Evolutionary conservation across 2,113 vertebrate genomes (phyloP).

Genomic region (Trichechus manatus): DNA sequence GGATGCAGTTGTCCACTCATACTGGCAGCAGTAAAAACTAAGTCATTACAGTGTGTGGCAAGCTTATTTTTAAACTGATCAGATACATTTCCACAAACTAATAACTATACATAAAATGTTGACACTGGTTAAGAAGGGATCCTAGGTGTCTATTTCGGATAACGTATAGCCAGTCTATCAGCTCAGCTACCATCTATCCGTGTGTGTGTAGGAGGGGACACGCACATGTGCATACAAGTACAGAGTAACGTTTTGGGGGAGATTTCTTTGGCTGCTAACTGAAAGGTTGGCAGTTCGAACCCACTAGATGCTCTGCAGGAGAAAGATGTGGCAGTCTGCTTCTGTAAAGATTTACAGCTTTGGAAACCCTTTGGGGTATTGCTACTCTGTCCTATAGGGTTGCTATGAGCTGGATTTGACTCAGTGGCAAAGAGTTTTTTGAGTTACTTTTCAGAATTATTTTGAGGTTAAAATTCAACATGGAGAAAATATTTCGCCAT

Average conservation of each 20-base stretch:
- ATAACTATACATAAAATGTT: background rate
- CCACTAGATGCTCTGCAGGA: background rate
- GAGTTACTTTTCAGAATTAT: background rate
- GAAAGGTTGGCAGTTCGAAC: background rate
- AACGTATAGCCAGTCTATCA: background rate
- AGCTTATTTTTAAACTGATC: constrained; percentile 32
- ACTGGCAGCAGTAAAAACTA: background rate
- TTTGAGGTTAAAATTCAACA: background rate
- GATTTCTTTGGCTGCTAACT: background rate
- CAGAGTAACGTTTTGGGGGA: background rate
- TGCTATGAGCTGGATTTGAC: background rate
- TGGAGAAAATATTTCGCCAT: background rate
- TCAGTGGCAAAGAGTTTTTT: background rate
- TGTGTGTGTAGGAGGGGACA: background rate
- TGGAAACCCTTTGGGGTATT: background rate
- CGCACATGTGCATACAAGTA: background rate
- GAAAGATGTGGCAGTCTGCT: background rate
- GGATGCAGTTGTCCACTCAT: background rate
- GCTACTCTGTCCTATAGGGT: background rate
- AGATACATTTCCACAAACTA: background rate
- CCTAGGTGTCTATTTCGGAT: background rate
- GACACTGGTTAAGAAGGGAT: background rate
- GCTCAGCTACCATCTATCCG: background rate
- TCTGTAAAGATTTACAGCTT: background rate
- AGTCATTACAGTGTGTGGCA: background rate